Evolutionary conservation across 2,113 vertebrate genomes (phyloP).

Genomic region (Otocyon megalotis): DNA sequence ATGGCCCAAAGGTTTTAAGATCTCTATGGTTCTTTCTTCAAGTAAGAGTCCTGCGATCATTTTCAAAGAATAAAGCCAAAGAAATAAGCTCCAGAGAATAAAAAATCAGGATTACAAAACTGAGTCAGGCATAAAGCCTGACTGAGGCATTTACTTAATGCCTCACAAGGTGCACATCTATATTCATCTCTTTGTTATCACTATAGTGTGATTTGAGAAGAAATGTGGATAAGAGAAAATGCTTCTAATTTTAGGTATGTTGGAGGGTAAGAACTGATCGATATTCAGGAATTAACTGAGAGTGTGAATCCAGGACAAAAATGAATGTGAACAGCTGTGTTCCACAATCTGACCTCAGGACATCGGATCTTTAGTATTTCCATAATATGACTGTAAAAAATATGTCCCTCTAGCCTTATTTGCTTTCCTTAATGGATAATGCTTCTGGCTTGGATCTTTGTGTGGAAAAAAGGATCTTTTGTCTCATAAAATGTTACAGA

Average conservation of each 20-base stretch:
- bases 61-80: slow-evolving; percentile 44
- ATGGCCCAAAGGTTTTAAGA: not conserved
- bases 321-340: slow-evolving; percentile 69
- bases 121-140: not conserved
- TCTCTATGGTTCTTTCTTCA: not conserved
- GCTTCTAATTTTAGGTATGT: not conserved
- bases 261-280: slow-evolving; percentile 32
- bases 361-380: slow-evolving; percentile 70
- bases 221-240: not conserved
- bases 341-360: slow-evolving; percentile 76
- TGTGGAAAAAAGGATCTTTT: slow-evolving; percentile 78
- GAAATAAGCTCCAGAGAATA: not conserved
- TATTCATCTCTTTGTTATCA: not conserved
- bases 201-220: slow-evolving; percentile 5
- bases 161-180: not conserved
- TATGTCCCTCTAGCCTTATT: slow-evolving; percentile 73
- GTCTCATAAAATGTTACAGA: slow-evolving; percentile 84
- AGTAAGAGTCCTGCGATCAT: not conserved
- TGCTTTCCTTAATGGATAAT: slow-evolving; percentile 80
- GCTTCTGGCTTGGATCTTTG: slow-evolving; percentile 77
- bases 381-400: slow-evolving; percentile 73
- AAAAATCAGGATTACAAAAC: slow-evolving; percentile 59
- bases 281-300: slow-evolving; percentile 58
- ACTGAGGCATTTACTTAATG: not conserved
- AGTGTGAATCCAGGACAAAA: slow-evolving; percentile 67